phyloP scores from a whole-genome alignment of 2,797 vertebrate genomes.

The Pseudochirops corinnae region DNA sequence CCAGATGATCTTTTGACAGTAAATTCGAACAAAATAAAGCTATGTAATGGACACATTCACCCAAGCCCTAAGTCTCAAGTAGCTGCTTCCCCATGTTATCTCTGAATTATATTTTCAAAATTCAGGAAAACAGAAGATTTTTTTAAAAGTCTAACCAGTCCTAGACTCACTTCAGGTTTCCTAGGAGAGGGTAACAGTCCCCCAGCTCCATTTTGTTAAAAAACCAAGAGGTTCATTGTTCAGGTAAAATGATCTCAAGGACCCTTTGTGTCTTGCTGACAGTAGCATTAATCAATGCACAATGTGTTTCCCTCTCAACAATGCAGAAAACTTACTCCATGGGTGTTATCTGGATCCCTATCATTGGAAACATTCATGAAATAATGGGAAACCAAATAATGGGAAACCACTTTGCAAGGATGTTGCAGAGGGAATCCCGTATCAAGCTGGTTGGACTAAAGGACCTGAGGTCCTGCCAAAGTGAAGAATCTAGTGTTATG shows the following conservation, averaged over 20 bases:
- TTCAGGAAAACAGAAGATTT: background rate
- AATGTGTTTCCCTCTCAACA: background rate
- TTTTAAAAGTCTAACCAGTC: background rate
- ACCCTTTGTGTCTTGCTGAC: background rate
- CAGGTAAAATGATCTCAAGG: background rate
- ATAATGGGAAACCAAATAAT: background rate
- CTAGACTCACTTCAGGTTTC: background rate
- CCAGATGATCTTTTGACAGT: background rate
- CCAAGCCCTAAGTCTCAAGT: background rate
- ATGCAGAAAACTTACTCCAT: background rate
- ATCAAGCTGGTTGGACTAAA: background rate
- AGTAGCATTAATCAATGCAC: background rate
- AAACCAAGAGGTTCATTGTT: background rate
- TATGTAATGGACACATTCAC: background rate
- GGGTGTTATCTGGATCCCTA: background rate
- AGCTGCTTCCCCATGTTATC: background rate
- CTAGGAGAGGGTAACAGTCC: background rate
- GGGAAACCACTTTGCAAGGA: background rate
- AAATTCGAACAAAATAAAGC: background rate
- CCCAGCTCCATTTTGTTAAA: background rate
- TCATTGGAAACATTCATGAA: background rate
- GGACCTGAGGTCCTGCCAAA: background rate
- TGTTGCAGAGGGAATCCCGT: background rate
- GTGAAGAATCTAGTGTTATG: background rate
- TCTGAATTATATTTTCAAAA: background rate